A percentile compares a stretch with the other conserved stretches of the same genome.
Conservation (phyloP, 92 coral and sea anemone species). For the Paragorgia papillata region DNA sequence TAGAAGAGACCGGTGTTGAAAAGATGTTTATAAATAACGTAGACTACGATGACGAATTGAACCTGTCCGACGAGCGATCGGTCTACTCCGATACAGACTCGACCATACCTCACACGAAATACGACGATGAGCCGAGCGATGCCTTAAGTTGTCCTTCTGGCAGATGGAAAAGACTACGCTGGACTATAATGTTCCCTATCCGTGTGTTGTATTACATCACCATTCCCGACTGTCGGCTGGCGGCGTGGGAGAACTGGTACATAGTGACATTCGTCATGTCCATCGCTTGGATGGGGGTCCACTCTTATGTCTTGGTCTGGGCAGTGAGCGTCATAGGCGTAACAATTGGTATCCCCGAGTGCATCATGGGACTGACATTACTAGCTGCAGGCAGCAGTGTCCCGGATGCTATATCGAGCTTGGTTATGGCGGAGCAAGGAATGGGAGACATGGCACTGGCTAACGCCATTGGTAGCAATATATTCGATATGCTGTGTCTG, state of each 20-base stretch:
- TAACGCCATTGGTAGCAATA: slow-evolving; percentile 94
- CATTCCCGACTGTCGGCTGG: slow-evolving; percentile 89
- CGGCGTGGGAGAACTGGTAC: slow-evolving; percentile 93
- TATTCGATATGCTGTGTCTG: slow-evolving; percentile 89
- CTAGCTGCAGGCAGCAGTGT: slow-evolving; percentile 99
- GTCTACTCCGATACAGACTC: slow-evolving; percentile 23
- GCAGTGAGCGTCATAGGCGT: slow-evolving; percentile 97
- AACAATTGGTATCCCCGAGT: slow-evolving; percentile 93
- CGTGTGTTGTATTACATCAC: slow-evolving; percentile 76
- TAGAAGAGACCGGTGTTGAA: background rate
- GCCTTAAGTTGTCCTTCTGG: slow-evolving; percentile 75
- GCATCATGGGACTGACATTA: slow-evolving; percentile 98
- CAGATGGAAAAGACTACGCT: slow-evolving; percentile 58
- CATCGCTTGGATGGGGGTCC: slow-evolving; percentile 93
- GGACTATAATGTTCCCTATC: slow-evolving; percentile 84
- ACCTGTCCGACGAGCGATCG: slow-evolving; percentile 23
- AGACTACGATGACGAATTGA: background rate
- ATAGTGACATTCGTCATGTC: slow-evolving; percentile 83
- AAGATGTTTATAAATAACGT: background rate
- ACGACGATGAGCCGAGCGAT: slow-evolving; percentile 69
- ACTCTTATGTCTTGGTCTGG: slow-evolving; percentile 93
- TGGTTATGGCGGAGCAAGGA: slow-evolving; percentile 93
- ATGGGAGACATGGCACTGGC: slow-evolving; percentile 99
- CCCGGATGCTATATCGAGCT: slow-evolving; percentile 99
- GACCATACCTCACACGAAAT: slow-evolving; percentile 36